Percentiles rank a stretch among this genome's conserved stretches.
Evolutionary conservation across 1,140 invertebrate genomes (phyloP).

Genomic region (Branchinecta lindahli): DNA sequence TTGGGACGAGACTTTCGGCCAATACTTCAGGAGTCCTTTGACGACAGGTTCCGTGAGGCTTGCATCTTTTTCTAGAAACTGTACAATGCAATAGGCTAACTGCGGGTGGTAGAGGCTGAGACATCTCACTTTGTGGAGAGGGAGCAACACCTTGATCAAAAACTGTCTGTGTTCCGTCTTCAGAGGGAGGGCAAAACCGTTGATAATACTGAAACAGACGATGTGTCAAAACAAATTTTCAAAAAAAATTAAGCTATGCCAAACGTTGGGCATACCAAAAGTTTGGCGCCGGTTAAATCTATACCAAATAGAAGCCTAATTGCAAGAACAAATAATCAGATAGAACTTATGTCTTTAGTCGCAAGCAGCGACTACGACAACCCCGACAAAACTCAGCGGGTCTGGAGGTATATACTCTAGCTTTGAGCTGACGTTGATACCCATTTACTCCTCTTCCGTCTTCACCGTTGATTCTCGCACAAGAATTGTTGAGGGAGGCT

Average conservation of each 20-base stretch:
- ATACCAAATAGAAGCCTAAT: not conserved
- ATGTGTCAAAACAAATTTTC: not conserved
- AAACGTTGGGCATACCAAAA: too few relatives aligned
- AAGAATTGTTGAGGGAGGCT: too few relatives aligned
- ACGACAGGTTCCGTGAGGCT: slow-evolving; percentile 91
- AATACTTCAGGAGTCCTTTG: slow-evolving; percentile 89
- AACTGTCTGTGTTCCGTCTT: slow-evolving; percentile 97
- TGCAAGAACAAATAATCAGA: too few relatives aligned
- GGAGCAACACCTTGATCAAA: slow-evolving; percentile 93
- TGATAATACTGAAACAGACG: slow-evolving; percentile 69
- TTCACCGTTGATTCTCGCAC: too few relatives aligned
- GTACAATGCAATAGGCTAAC: slow-evolving; percentile 97
- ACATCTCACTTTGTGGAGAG: slow-evolving; percentile 90
- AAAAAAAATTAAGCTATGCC: too few relatives aligned
- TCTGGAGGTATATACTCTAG: too few relatives aligned
- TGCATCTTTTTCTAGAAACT: slow-evolving; percentile 98
- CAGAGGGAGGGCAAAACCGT: slow-evolving; percentile 92
- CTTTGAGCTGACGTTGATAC: too few relatives aligned
- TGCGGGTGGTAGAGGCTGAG: slow-evolving; percentile 88
- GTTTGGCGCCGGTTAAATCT: not conserved
- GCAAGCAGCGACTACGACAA: too few relatives aligned
- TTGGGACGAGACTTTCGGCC: slow-evolving; percentile 97
- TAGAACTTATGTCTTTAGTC: too few relatives aligned
- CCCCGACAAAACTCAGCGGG: too few relatives aligned
- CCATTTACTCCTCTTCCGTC: too few relatives aligned